Evolutionary conservation across 2,888 invertebrate species (phyloP), one percentile per base, ranked within the genome.

Genomic region (Lomographa bimaculata): DNA sequence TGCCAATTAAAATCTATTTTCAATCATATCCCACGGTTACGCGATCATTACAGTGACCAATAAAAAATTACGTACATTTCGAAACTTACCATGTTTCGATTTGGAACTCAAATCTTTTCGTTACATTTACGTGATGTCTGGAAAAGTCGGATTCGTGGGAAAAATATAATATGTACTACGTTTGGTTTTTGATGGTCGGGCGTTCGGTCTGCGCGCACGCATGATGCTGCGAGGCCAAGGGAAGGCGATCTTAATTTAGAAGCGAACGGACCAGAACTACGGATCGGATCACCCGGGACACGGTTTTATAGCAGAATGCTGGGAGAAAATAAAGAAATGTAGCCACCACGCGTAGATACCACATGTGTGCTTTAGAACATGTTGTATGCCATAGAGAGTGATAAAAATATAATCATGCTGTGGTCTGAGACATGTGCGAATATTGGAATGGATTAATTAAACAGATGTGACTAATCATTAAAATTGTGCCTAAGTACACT

Each of bases 111-210:
- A 35, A 19, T 30, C 37, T 41, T 43, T 36, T 16, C 38, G 20
- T 21, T 24, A 33, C 42, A 54, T 59, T 63, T 61, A 64, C 43
- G 70, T 72, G 59, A 71, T 62, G 52, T 62, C 69, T 63, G 59
- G 64, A 58, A 68, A 72, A 65, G 61, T 79, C 73, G 77, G 59
- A 60, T 70, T 84, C 79, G 79, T 69, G 57, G 62, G 70, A 76
- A 82, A 84, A 80, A 83, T 84, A 83, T 82, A 81, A 80, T 81
- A 84, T 76, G 82, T 79, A 69, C 81, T 82, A 78, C 85, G 87
- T 79, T 82, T 83, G 73, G 68, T 72, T 81, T 79, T 83, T 76
- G 71, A 71, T 75, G 78, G 64, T 74, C 63, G 71, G 59, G 49
- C 70, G 65, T 57, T 63, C 58, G 63, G 57, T 72, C 64, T 84